These are phyloP conservation scores for Trimorus sp. DNA, from an alignment of 2,888 invertebrate genomes.

Conservation along the genomic window DNA sequence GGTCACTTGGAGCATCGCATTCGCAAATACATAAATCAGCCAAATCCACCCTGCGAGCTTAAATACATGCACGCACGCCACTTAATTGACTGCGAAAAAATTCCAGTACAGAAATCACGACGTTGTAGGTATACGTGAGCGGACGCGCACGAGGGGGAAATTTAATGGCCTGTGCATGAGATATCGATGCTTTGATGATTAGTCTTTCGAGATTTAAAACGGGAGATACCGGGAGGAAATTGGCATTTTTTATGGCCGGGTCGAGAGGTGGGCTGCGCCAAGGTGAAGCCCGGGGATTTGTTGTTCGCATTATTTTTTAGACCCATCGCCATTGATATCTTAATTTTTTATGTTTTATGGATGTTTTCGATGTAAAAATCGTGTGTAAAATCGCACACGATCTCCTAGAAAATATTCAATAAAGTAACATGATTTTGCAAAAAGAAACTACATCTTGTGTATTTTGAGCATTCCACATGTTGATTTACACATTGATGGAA, in stretches of 20 bases:
- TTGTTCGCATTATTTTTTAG: neutral
- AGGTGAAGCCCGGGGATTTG: neutral
- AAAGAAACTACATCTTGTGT: no score
- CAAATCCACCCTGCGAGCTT: conserved; percentile 53
- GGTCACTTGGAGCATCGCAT: conserved; percentile 28
- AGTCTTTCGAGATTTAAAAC: conserved; percentile 39
- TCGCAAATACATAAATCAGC: conserved; percentile 58
- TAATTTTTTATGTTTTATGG: no score
- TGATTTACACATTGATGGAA: no score
- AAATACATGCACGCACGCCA: conserved; percentile 61
- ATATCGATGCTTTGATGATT: conserved; percentile 55
- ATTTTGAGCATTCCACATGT: no score
- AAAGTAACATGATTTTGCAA: no score
- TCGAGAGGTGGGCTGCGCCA: conserved; percentile 2
- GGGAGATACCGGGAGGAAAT: conserved; percentile 43
- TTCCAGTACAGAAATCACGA: conserved; percentile 53
- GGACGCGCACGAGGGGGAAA: conserved; percentile 42
- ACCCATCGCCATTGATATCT: no score
- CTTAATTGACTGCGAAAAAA: conserved; percentile 60
- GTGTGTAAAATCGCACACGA: no score
- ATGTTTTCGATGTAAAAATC: no score
- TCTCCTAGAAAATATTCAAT: no score
- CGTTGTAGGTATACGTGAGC: conserved; percentile 42
- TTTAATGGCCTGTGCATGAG: conserved; percentile 62
- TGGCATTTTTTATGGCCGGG: conserved; percentile 39